Conservation (phyloP, 2,113 vertebrate species). For the Erythrolamprus reginae region DNA sequence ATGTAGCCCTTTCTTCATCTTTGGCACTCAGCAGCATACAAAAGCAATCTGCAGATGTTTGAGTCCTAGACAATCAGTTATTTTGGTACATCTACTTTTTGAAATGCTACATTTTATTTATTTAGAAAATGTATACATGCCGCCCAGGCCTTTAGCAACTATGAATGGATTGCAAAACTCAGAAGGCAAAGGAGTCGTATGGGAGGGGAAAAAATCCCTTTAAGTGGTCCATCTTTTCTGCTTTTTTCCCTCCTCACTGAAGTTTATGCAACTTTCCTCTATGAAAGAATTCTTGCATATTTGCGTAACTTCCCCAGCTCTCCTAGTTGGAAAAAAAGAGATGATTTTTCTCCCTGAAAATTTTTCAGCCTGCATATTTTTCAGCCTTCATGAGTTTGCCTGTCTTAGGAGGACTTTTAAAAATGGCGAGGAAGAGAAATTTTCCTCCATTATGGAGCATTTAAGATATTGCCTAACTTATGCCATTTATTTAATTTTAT, state of each 20-base stretch:
- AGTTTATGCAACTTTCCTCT: neutral
- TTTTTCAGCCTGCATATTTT: neutral
- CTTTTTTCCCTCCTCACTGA: neutral
- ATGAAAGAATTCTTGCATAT: neutral
- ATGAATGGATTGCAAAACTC: neutral
- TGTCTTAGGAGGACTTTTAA: neutral
- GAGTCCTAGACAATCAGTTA: neutral
- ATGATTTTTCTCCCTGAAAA: neutral
- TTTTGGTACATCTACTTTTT: neutral
- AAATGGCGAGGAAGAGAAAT: neutral
- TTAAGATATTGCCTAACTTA: neutral
- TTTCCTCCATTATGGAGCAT: neutral
- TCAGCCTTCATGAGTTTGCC: neutral
- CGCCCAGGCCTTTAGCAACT: neutral
- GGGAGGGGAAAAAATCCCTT: too few species aligned
- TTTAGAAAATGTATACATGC: neutral
- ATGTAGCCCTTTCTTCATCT: neutral
- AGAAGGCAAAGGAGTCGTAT: neutral
- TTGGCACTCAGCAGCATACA: neutral
- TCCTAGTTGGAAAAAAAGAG: neutral
- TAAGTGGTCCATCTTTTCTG: neutral
- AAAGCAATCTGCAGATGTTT: neutral
- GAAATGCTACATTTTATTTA: neutral
- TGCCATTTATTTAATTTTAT: too few species aligned
- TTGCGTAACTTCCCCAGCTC: neutral